Conservation (phyloP, 2,113 vertebrate genomes). For the Nerophis ophidion region DNA sequence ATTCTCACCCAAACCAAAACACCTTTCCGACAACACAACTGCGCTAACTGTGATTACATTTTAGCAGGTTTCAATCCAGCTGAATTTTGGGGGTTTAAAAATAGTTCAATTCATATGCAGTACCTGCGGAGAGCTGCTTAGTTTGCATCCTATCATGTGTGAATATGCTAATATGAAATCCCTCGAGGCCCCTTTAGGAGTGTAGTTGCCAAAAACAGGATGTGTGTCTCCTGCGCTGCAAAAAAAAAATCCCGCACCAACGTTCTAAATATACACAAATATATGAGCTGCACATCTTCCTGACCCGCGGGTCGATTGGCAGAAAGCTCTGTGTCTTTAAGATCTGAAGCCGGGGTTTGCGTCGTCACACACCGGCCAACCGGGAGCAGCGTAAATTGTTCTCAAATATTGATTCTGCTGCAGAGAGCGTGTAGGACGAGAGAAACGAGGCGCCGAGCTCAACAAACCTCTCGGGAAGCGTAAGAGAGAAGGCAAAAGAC, state of each 20-base stretch:
- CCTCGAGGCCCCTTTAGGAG: conserved; percentile 30
- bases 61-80: conserved; percentile 11
- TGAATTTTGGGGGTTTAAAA: not conserved
- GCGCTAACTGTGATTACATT: conserved; percentile 3
- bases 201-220: conserved; percentile 19
- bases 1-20: conserved; percentile 6
- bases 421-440: conserved; percentile 41
- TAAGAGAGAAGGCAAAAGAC: conserved; percentile 2
- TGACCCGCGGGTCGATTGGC: not conserved
- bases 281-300: conserved; percentile 24
- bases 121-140: conserved; percentile 5
- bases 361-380: conserved; percentile 41
- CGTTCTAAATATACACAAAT: conserved; percentile 15
- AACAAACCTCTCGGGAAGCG: conserved; percentile 30
- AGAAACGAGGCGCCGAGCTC: conserved; percentile 43
- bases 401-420: conserved; percentile 66
- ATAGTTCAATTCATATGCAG: conserved; percentile 5
- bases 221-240: conserved; percentile 23
- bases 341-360: conserved; percentile 22
- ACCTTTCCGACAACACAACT: too few relatives aligned
- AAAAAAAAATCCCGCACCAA: conserved; percentile 10
- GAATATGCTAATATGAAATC: conserved; percentile 46
- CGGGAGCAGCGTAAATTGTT: conserved; percentile 58
- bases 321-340: conserved; percentile 3
- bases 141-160: conserved; percentile 46